Evolutionary conservation across 2,888 invertebrate genomes (phyloP).

Genomic region (Brassicogethes aeneus): DNA sequence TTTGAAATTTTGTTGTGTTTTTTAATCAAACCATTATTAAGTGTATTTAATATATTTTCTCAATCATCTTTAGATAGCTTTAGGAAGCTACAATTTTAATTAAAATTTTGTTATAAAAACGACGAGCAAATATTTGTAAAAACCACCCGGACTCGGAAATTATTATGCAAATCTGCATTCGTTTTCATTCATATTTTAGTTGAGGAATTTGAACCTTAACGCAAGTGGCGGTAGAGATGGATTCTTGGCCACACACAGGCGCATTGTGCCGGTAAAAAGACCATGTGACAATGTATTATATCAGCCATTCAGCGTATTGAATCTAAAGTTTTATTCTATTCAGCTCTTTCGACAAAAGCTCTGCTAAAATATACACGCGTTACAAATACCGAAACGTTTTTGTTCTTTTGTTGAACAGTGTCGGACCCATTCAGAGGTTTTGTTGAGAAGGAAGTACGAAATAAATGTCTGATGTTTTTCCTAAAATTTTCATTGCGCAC

Average conservation of each 20-base stretch:
- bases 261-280: constrained; percentile 39
- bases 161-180: constrained; percentile 1
- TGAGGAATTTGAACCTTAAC: background rate
- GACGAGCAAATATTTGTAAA: background rate
- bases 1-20: too few species aligned
- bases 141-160: background rate
- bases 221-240: background rate
- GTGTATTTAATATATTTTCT: too few species aligned
- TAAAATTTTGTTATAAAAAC: too few species aligned
- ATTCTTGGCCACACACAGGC: constrained; percentile 29
- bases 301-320: constrained; percentile 39
- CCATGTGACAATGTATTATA: constrained; percentile 43
- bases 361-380: constrained; percentile 43
- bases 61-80: too few species aligned
- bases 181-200: background rate
- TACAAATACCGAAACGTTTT: constrained; percentile 42
- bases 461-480: constrained; percentile 35
- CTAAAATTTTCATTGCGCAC: constrained; percentile 28
- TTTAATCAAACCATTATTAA: too few species aligned
- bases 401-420: constrained; percentile 37
- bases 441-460: constrained; percentile 39
- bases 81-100: too few species aligned
- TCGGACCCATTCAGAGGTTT: constrained; percentile 38
- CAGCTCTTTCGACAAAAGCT: constrained; percentile 31
- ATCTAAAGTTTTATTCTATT: constrained; percentile 41